phyloP scores from a whole-genome alignment of 2,888 invertebrate genomes.

The Dynastes grantii region DNA sequence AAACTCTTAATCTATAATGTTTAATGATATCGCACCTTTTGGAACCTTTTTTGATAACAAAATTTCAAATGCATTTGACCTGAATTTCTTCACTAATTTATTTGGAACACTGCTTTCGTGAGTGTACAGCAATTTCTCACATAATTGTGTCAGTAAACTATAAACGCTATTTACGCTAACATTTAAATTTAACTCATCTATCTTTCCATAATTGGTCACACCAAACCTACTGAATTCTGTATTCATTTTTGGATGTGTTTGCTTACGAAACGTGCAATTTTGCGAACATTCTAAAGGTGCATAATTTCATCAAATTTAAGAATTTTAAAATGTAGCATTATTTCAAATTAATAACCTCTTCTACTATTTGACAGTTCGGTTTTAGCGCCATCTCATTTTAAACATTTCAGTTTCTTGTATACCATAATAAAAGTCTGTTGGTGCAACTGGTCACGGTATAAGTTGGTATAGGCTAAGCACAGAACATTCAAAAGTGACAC shows the following conservation, averaged over 20 bases:
- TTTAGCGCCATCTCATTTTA: too few species aligned
- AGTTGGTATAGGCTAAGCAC: too few species aligned
- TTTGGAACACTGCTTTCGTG: slow-evolving; percentile 31
- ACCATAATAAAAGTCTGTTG: too few species aligned
- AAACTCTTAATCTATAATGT: neutral
- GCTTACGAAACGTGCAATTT: slow-evolving; percentile 9
- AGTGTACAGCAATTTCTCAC: slow-evolving; percentile 61
- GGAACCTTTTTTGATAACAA: slow-evolving; percentile 57
- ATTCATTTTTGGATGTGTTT: slow-evolving; percentile 11
- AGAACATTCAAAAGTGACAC: too few species aligned
- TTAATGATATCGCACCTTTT: slow-evolving; percentile 12
- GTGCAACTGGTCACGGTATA: too few species aligned
- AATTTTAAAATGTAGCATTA: neutral
- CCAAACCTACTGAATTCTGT: neutral
- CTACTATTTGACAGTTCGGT: too few species aligned
- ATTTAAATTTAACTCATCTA: slow-evolving; percentile 21
- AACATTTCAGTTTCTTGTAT: too few species aligned
- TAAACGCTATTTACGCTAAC: slow-evolving; percentile 56
- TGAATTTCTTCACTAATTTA: slow-evolving; percentile 58
- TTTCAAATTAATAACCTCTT: neutral
- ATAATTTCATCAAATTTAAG: neutral
- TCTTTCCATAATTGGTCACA: slow-evolving; percentile 3
- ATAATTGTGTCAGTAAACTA: slow-evolving; percentile 64
- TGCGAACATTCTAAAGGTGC: neutral
- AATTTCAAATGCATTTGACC: slow-evolving; percentile 65